Evolutionary conservation across 2,797 vertebrate genomes (phyloP), one percentile per base, ranked within the genome.

Genomic region (Takifugu ocellatus): DNA sequence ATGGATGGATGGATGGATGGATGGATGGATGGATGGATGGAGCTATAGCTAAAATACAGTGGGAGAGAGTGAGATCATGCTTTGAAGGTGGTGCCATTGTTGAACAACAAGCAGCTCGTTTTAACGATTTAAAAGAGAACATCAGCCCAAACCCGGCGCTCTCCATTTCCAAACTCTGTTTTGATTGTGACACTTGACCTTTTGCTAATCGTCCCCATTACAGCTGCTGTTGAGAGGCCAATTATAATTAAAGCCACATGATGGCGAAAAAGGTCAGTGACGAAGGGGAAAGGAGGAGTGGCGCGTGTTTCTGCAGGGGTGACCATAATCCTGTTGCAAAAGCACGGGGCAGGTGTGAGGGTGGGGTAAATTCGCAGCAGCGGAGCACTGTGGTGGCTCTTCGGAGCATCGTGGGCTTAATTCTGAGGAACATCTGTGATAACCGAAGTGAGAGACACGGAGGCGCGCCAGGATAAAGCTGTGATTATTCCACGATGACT

Each of bases 361-460:
- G 75, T 67, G 77, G 66, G 49, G 53, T 47, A 39, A 29, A 56
- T 53, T n/a, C 44, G 54, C 33, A 49, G 9, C 53, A 48, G 48
- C 50, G 58, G 45, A 75, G 61, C 57, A 12, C 44, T 9, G 21
- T 47, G 59, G 51, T 57, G 46, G 36, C 56, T 66, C 72, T 67
- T 63, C 56, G 21, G 48, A 45, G 56, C 60, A 63, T 66, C 59
- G 2, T 26, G 73, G 66, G 69, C 5, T 68, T 76, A 65, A 83
- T 74, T 75, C 68, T 59, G 64, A 61, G 54, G 63, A 78, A 70
- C 76, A 78, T 72, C 75, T 77, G 79, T 31, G 42, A 61, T 27
- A 50, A 61, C 27, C 21, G 54, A 66, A 66, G 74, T 68, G 44
- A 75, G 77, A 14, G 44, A 25, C 4, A n/a, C 39, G 21, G n/a